Percentiles rank a stretch among this genome's conserved stretches.
Conservation (phyloP, 2,113 vertebrate genomes). For the Poeciliopsis retropinna region DNA sequence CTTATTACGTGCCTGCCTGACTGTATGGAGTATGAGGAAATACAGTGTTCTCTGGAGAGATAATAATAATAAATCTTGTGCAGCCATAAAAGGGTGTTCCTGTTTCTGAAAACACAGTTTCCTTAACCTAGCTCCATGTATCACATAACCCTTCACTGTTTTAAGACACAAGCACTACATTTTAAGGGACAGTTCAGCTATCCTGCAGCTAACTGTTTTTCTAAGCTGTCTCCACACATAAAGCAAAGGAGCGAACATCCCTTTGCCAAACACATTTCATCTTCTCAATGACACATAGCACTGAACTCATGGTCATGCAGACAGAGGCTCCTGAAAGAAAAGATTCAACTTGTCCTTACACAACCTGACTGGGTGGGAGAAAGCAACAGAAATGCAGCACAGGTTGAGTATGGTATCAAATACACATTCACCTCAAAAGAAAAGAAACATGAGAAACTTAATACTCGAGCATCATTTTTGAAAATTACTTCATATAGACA, state of each 20-base stretch:
- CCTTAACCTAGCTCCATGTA: not conserved
- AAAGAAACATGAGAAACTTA: conserved; percentile 67
- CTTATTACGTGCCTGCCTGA: conserved; percentile 2
- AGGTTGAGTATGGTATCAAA: conserved; percentile 57
- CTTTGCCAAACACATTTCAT: conserved; percentile 61
- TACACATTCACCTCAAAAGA: conserved; percentile 38
- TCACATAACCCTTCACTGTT: conserved; percentile 39
- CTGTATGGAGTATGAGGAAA: conserved; percentile 19
- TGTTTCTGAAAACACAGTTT: conserved; percentile 24
- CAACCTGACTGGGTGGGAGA: conserved; percentile 41
- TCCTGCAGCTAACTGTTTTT: conserved; percentile 49
- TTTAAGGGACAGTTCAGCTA: conserved; percentile 36
- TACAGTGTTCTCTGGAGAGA: conserved; percentile 9
- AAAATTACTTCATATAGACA: conserved; percentile 39
- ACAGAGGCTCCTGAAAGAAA: conserved; percentile 46
- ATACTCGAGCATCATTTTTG: conserved; percentile 49
- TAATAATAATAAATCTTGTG: conserved; percentile 11
- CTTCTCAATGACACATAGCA: conserved; percentile 49
- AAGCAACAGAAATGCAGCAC: conserved; percentile 2
- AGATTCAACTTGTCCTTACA: conserved; percentile 65
- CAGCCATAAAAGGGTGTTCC: not conserved
- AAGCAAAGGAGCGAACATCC: conserved; percentile 42
- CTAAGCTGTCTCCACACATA: conserved; percentile 42
- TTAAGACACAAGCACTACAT: conserved; percentile 25
- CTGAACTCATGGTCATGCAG: conserved; percentile 34